These are phyloP conservation scores for Epirrita christyi DNA, from an alignment of 2,888 invertebrate genomes.

Conservation along the genomic window DNA sequence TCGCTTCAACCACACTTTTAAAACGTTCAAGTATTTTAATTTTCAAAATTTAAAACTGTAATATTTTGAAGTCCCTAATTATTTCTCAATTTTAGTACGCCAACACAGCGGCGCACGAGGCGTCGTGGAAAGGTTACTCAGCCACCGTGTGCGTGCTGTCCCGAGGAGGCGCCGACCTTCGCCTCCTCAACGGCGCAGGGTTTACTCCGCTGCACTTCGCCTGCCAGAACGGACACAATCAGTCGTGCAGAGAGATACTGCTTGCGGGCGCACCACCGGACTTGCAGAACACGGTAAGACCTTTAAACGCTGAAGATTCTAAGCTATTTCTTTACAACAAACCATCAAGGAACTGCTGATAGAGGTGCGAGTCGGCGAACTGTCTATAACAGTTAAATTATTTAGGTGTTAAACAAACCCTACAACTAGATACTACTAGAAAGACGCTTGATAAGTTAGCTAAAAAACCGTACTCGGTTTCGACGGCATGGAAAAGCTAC, in stretches of 20 bases:
- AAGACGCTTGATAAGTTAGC: no score
- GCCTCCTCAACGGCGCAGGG: constrained; percentile 92
- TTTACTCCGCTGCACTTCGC: constrained; percentile 97
- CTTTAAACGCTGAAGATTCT: not conserved
- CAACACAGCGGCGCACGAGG: constrained; percentile 97
- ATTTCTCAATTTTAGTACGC: constrained; percentile 88
- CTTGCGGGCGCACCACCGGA: constrained; percentile 95
- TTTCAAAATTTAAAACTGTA: no score
- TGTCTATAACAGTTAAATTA: no score
- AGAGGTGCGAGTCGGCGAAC: no score
- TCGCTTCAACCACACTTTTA: no score
- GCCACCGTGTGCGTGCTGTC: constrained; percentile 89
- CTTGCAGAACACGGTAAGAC: constrained; percentile 93
- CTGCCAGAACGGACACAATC: constrained; percentile 98
- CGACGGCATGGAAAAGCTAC: no score
- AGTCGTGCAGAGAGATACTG: constrained; percentile 94
- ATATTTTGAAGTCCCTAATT: not conserved
- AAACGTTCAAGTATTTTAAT: no score
- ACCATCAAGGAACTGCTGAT: no score
- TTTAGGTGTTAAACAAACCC: no score
- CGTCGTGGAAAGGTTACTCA: constrained; percentile 97
- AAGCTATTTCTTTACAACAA: no score
- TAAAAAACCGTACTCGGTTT: no score
- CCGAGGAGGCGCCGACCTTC: constrained; percentile 85
- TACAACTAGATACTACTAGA: no score